Evolutionary conservation across 2,113 vertebrate genomes (phyloP).

Genomic region (Stigmatopora argus): DNA sequence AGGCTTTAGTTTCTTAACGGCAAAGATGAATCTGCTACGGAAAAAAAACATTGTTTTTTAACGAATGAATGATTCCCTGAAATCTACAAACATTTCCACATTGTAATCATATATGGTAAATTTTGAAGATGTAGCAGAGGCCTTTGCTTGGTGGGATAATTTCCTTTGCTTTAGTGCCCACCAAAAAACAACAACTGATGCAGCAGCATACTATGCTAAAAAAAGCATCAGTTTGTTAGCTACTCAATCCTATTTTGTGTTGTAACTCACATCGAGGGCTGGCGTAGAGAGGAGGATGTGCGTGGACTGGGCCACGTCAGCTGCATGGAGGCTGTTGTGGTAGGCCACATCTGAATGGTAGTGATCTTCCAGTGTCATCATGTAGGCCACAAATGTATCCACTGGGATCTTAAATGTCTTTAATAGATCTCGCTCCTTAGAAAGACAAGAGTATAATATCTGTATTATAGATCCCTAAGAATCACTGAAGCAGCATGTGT

Average conservation of each 20-base stretch:
- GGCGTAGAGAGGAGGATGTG: constrained; percentile 96
- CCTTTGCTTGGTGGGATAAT: constrained; percentile 9
- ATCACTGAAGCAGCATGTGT: background rate
- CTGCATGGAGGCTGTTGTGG: constrained; percentile 96
- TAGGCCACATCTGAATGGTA: constrained; percentile 96
- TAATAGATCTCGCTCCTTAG: constrained; percentile 87
- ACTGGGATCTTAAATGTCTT: constrained; percentile 94
- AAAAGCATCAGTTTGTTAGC: no score
- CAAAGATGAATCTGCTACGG: constrained; percentile 7
- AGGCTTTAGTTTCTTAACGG: background rate
- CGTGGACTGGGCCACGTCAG: constrained; percentile 94
- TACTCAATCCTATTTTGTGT: background rate
- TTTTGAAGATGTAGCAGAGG: background rate
- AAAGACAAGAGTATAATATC: background rate
- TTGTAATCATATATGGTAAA: background rate
- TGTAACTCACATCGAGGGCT: constrained; percentile 84
- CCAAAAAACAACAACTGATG: background rate
- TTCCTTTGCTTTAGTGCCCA: background rate
- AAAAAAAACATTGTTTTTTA: no score
- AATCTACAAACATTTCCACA: background rate
- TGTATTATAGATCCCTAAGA: background rate
- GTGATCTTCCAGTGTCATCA: constrained; percentile 97
- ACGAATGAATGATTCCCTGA: no score
- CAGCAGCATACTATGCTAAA: background rate
- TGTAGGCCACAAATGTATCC: constrained; percentile 93